These are phyloP conservation scores for Nerophis lumbriciformis DNA, from an alignment of 2,113 vertebrate genomes.

Conservation along the genomic window DNA sequence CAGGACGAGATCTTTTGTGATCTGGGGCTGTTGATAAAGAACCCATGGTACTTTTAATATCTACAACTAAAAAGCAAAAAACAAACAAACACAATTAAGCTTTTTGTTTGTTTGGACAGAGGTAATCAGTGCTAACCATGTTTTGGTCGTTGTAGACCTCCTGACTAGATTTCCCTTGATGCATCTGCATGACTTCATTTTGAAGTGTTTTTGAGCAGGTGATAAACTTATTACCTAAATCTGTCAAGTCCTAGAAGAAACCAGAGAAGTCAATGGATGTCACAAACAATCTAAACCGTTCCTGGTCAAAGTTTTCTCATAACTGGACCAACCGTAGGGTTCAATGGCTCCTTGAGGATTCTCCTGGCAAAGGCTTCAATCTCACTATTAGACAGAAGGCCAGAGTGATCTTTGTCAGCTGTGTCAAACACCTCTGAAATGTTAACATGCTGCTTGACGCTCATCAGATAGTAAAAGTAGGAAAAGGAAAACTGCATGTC, in stretches of 20 bases:
- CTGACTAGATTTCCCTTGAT: constrained; percentile 81
- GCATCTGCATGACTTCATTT: constrained; percentile 80
- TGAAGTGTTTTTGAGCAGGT: constrained; percentile 91
- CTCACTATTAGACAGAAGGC: constrained; percentile 90
- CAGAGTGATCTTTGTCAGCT: constrained; percentile 91
- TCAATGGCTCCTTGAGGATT: constrained; percentile 89
- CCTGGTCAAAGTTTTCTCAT: background rate
- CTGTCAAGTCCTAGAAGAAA: constrained; percentile 83
- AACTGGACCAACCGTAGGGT: constrained; percentile 79
- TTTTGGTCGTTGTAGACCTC: constrained; percentile 96
- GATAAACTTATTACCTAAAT: constrained; percentile 92
- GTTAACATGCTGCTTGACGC: constrained; percentile 86
- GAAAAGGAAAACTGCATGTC: constrained; percentile 99
- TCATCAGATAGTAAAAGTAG: constrained; percentile 98
- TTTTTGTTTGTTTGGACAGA: background rate
- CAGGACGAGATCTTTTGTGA: constrained; percentile 88
- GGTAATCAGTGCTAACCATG: constrained; percentile 76
- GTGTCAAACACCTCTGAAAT: constrained; percentile 89
- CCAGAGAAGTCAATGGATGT: background rate
- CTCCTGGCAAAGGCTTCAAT: constrained; percentile 90
- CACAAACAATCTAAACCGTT: background rate
- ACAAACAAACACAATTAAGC: background rate
- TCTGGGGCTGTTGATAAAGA: constrained; percentile 79
- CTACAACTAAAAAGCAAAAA: background rate
- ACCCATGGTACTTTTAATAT: background rate